phyloP scores from a whole-genome alignment of 2,113 vertebrate species.

The Egretta garzetta region DNA sequence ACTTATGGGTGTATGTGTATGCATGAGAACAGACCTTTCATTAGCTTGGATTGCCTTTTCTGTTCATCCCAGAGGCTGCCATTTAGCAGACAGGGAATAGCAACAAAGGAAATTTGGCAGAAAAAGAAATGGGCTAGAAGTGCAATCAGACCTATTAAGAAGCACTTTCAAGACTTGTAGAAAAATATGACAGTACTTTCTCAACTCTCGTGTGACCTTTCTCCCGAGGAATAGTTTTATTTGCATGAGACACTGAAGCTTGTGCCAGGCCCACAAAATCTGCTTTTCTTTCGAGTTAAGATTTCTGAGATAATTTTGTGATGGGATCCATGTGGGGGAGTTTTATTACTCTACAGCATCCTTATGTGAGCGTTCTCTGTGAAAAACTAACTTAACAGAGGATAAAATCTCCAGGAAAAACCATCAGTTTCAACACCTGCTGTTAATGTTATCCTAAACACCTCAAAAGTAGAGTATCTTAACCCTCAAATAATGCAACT shows the following conservation, averaged over 20 bases:
- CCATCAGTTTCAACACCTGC: background rate
- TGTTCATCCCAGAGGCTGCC: background rate
- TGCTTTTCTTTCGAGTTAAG: background rate
- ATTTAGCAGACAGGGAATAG: background rate
- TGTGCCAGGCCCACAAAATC: background rate
- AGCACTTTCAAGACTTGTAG: background rate
- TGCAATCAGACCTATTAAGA: background rate
- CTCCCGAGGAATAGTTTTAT: background rate
- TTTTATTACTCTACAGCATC: background rate
- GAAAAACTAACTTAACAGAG: background rate
- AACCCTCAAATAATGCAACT: background rate
- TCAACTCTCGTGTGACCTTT: background rate
- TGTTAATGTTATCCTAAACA: background rate
- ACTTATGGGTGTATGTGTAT: rapidly evolving
- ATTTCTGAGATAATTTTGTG: background rate
- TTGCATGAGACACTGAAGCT: background rate
- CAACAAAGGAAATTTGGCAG: background rate
- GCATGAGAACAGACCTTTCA: background rate
- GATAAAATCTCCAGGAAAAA: background rate
- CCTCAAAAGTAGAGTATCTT: background rate
- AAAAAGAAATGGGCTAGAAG: background rate
- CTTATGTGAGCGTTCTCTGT: background rate
- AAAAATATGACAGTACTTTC: background rate
- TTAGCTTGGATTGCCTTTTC: background rate
- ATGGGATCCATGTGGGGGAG: background rate